Conservation (phyloP, 2,797 vertebrate genomes). For the Heliangelus exortis region DNA sequence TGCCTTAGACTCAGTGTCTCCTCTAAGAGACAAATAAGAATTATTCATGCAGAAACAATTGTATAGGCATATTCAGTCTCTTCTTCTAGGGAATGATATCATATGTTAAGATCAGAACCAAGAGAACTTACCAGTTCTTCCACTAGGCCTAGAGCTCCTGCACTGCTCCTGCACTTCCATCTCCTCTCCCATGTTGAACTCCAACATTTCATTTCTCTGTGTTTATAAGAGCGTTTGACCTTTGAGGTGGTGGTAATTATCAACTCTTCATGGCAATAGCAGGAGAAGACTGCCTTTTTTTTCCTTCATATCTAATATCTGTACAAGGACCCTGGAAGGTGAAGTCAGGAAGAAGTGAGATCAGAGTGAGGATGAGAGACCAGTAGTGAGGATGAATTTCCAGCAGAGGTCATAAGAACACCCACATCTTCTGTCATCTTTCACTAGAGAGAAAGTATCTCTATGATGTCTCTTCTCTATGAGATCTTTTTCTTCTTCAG, state of each 20-base stretch:
- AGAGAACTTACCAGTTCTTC: not conserved
- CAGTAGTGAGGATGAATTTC: not conserved
- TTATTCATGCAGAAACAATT: not conserved
- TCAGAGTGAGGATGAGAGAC: not conserved
- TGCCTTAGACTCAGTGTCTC: not conserved
- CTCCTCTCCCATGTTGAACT: not conserved
- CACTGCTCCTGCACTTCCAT: not conserved
- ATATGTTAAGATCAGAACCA: not conserved
- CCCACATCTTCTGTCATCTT: not conserved
- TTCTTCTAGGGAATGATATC: not conserved
- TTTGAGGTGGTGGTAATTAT: not conserved
- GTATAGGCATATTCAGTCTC: not conserved
- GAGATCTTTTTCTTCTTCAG: not conserved
- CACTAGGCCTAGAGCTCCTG: not conserved
- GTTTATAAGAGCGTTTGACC: not conserved
- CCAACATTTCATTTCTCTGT: not conserved
- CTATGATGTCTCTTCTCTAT: not conserved
- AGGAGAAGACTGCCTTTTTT: not conserved
- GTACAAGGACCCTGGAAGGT: not conserved
- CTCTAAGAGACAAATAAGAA: fast-evolving
- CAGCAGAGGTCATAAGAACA: constrained; percentile 20
- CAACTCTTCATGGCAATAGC: not conserved
- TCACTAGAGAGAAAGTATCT: not conserved
- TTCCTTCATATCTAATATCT: not conserved
- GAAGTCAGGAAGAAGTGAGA: not conserved